Percentiles rank a stretch among this genome's conserved stretches.
These are phyloP conservation scores for Vireo griseus DNA, from an alignment of 2,797 vertebrate genomes.

Conservation along the genomic window DNA sequence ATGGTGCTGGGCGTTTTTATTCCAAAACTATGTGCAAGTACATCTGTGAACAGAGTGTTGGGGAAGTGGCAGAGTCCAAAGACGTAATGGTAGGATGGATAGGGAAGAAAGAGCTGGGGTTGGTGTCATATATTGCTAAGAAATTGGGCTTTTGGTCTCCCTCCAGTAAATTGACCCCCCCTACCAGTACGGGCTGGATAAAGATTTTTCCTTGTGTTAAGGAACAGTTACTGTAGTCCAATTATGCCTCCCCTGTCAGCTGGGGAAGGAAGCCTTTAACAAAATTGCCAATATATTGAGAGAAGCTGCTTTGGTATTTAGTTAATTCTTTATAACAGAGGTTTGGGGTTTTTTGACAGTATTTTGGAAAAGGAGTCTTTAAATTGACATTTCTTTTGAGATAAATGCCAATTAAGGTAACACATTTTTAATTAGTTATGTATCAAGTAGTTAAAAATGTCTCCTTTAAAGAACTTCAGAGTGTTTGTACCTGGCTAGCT, in stretches of 20 bases:
- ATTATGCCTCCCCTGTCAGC: fast-evolving
- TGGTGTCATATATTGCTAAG: neutral
- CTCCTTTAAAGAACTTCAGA: neutral
- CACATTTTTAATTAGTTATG: neutral
- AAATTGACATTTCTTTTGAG: neutral
- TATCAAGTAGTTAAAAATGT: neutral
- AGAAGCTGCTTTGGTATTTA: neutral
- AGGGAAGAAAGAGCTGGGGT: neutral
- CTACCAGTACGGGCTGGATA: neutral
- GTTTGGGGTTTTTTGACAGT: fast-evolving
- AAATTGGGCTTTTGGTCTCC: neutral
- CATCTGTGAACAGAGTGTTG: neutral
- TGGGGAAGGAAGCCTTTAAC: neutral
- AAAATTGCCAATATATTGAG: neutral
- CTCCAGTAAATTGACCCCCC: neutral
- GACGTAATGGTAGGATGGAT: neutral
- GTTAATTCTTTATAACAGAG: neutral
- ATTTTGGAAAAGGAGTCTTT: neutral
- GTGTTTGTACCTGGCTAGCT: neutral
- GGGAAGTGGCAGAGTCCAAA: neutral
- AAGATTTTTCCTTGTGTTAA: neutral
- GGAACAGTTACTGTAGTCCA: neutral
- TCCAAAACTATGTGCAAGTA: neutral
- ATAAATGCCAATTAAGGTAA: neutral
- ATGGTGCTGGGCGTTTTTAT: neutral